These are phyloP conservation scores for Epizoanthus scotinus DNA, from an alignment of 92 coral and sea anemone genomes.

Conservation along the genomic window DNA sequence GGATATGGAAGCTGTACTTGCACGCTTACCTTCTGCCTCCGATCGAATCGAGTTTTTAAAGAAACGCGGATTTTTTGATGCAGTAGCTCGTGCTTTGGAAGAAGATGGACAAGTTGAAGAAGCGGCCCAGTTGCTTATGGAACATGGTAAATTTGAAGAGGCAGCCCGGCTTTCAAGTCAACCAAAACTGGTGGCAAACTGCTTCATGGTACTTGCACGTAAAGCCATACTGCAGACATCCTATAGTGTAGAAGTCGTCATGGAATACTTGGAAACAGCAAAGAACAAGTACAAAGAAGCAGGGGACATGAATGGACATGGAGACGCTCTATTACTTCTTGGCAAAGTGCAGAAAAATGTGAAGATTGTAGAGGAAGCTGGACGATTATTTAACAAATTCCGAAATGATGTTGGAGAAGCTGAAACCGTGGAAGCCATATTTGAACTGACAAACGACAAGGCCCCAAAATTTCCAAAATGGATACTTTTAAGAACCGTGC, in stretches of 20 bases:
- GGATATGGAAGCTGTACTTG: constrained; percentile 46
- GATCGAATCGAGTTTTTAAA: constrained; percentile 54
- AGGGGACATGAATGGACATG: constrained; percentile 66
- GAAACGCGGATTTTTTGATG: constrained; percentile 35
- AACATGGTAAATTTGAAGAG: constrained; percentile 42
- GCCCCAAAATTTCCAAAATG: constrained; percentile 28
- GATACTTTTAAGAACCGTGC: constrained; percentile 60
- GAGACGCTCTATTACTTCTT: constrained; percentile 63
- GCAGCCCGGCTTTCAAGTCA: constrained; percentile 40
- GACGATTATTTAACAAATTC: constrained; percentile 55
- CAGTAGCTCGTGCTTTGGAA: constrained; percentile 41
- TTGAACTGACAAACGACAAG: constrained; percentile 37
- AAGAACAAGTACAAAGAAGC: constrained; percentile 58
- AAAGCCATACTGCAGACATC: not conserved
- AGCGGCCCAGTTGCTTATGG: constrained; percentile 50
- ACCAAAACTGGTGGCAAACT: constrained; percentile 50
- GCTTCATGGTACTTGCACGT: constrained; percentile 45
- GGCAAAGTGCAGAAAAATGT: constrained; percentile 50
- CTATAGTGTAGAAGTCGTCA: not conserved
- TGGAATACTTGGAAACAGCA: constrained; percentile 55
- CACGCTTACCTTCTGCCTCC: constrained; percentile 36
- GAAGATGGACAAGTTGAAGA: constrained; percentile 50
- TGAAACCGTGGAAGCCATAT: constrained; percentile 62
- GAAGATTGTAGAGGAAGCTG: constrained; percentile 56
- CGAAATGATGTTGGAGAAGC: constrained; percentile 71